Conservation (phyloP, 2,888 invertebrate species). For the Orthosia incerta region DNA sequence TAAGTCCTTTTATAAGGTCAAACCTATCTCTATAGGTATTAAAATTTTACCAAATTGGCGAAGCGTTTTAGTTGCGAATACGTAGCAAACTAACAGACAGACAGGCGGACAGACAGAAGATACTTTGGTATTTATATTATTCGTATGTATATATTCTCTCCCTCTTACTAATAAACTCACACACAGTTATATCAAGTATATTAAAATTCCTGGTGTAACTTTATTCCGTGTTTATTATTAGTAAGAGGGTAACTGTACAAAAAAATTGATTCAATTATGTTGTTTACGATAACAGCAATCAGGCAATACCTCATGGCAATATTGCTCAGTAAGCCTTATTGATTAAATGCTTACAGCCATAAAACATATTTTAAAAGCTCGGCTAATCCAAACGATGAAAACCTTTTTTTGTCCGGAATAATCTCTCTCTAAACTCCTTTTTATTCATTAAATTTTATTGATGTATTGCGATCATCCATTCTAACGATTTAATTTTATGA, state of each 20-base stretch:
- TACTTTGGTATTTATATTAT: too few relatives aligned
- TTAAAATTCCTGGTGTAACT: too few relatives aligned
- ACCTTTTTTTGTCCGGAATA: slow-evolving; percentile 8
- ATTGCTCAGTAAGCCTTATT: slow-evolving; percentile 4
- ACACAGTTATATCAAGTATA: too few relatives aligned
- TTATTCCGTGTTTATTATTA: too few relatives aligned
- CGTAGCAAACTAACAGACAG: too few relatives aligned
- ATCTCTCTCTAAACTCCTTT: slow-evolving; percentile 20
- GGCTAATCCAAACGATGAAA: slow-evolving; percentile 37
- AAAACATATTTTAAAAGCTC: slow-evolving; percentile 18
- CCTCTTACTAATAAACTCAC: too few relatives aligned
- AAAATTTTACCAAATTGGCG: too few relatives aligned
- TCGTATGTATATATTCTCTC: too few relatives aligned
- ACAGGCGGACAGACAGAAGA: too few relatives aligned
- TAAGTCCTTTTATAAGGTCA: too few relatives aligned
- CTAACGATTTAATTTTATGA: slow-evolving; percentile 14
- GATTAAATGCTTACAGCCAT: slow-evolving; percentile 6
- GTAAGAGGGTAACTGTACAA: neutral
- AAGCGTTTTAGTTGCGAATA: too few relatives aligned
- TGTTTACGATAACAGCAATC: neutral
- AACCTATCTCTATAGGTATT: too few relatives aligned
- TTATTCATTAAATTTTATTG: slow-evolving; percentile 18
- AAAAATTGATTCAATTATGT: neutral
- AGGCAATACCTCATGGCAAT: neutral
- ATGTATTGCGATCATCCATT: slow-evolving; percentile 25